These are phyloP conservation scores for Holcopasites calliopsidis DNA, from an alignment of 1,140 invertebrate genomes.

Conservation along the genomic window DNA sequence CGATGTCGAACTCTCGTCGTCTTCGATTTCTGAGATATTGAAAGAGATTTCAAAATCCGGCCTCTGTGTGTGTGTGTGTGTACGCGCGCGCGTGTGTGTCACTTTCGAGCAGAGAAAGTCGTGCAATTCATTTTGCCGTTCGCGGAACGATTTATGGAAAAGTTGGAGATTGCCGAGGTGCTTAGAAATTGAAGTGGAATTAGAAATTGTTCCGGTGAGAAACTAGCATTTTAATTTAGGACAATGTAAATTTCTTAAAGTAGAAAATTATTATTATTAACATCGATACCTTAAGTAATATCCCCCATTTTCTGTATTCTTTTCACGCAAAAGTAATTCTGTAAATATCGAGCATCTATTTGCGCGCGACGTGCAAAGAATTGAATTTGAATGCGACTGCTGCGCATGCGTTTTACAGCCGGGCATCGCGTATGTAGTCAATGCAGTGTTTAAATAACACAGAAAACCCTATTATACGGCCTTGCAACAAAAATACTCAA, in stretches of 20 bases:
- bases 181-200: background rate
- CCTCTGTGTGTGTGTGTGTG: no score
- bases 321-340: no score
- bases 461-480: background rate
- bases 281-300: background rate
- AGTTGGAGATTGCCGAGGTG: slow-evolving; percentile 3
- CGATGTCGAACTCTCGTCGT: background rate
- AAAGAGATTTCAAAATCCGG: slow-evolving; percentile 53
- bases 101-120: slow-evolving; percentile 48
- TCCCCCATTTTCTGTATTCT: background rate
- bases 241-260: background rate
- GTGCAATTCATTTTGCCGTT: slow-evolving; percentile 27
- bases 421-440: slow-evolving; percentile 19
- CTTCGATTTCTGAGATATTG: slow-evolving; percentile 15
- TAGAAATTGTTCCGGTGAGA: background rate
- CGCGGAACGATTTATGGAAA: slow-evolving; percentile 32
- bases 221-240: background rate
- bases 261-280: no score
- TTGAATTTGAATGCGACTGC: slow-evolving; percentile 5
- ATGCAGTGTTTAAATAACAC: slow-evolving; percentile 5
- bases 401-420: slow-evolving; percentile 23
- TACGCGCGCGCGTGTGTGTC: no score
- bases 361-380: background rate
- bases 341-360: background rate
- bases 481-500: background rate